A percentile compares a stretch with the other conserved stretches of the same genome.
Evolutionary conservation across 2,888 invertebrate genomes (phyloP).

Genomic region (Cephus pygmeus): DNA sequence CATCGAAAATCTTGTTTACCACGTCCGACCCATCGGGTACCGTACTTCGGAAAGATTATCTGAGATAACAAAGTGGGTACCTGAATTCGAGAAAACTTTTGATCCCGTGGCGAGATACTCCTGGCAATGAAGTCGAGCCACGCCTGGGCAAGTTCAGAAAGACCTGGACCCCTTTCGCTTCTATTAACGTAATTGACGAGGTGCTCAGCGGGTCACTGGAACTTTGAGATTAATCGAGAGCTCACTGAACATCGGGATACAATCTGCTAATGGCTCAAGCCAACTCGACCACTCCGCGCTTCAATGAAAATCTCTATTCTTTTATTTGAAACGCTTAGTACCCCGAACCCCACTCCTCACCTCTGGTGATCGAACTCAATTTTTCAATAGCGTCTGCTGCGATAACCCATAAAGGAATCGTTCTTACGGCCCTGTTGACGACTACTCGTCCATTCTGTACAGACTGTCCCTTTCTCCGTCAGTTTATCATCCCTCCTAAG

Average conservation of each 20-base stretch:
- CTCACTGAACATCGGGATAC: slow-evolving; percentile 45
- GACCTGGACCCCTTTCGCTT: not conserved
- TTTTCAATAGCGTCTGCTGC: not conserved
- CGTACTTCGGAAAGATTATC: not conserved
- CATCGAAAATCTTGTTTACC: not conserved
- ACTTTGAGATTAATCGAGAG: slow-evolving; percentile 42
- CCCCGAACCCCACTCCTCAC: not conserved
- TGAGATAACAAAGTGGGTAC: not conserved
- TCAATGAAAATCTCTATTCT: not conserved
- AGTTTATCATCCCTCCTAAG: slow-evolving; percentile 7
- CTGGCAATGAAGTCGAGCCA: not conserved
- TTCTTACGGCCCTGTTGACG: not conserved
- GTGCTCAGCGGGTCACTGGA: slow-evolving; percentile 42
- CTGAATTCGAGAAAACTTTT: not conserved
- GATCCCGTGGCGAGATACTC: not conserved
- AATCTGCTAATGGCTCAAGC: slow-evolving; percentile 57
- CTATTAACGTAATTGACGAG: slow-evolving; percentile 45
- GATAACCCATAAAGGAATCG: not conserved
- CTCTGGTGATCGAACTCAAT: not conserved
- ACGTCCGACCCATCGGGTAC: not conserved
- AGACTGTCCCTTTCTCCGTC: not conserved
- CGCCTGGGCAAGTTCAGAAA: not conserved
- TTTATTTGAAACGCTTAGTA: not conserved
- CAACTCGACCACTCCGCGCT: not conserved
- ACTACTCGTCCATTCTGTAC: not conserved